phyloP scores from a whole-genome alignment of 1,140 invertebrate genomes.

The Zaprionus inermis region DNA sequence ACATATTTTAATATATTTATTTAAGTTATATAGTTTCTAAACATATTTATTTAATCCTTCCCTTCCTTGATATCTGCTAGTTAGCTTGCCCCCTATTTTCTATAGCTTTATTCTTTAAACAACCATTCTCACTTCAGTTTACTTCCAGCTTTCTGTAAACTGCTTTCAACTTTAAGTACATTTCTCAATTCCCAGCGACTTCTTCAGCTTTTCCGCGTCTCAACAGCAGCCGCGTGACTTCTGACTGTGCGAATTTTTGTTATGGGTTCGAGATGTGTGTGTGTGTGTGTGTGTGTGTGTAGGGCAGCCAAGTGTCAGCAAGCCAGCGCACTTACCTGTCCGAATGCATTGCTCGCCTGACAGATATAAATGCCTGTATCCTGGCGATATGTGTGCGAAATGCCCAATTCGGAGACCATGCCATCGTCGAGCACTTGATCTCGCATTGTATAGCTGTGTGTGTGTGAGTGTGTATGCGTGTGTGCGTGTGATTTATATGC shows the following conservation, averaged over 20 bases:
- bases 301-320: slow-evolving; percentile 49
- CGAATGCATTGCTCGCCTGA: slow-evolving; percentile 94
- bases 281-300: slow-evolving; percentile 18
- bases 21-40: neutral
- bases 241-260: slow-evolving; percentile 15
- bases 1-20: neutral
- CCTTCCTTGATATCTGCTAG: too few relatives aligned
- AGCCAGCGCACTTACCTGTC: slow-evolving; percentile 85
- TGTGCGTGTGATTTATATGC: slow-evolving; percentile 73
- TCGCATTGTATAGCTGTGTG: slow-evolving; percentile 87
- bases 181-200: slow-evolving; percentile 3
- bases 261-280: neutral
- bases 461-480: slow-evolving; percentile 30
- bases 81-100: neutral
- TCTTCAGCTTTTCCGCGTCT: slow-evolving; percentile 1
- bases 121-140: neutral
- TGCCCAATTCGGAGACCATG: slow-evolving; percentile 92
- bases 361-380: slow-evolving; percentile 96
- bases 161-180: neutral
- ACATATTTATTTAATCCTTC: neutral
- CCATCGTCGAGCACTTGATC: slow-evolving; percentile 91
- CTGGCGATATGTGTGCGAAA: slow-evolving; percentile 92
- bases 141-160: neutral
- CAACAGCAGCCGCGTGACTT: neutral
- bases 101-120: neutral